These are phyloP conservation scores for Dendrocincla fuliginosa DNA, from an alignment of 2,797 vertebrate genomes.

Conservation along the genomic window DNA sequence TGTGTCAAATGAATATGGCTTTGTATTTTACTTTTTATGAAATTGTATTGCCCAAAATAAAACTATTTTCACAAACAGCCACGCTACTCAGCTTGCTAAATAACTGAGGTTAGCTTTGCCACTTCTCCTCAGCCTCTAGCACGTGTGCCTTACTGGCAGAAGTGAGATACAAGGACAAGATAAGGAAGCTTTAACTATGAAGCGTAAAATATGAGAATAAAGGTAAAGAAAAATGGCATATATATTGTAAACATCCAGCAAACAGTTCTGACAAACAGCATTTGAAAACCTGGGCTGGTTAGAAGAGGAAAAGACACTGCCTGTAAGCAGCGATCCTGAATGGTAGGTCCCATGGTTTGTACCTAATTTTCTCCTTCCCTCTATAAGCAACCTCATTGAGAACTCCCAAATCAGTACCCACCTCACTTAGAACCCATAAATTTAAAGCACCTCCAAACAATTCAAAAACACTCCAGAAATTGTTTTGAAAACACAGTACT, in stretches of 20 bases:
- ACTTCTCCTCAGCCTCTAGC: not conserved
- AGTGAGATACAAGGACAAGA: not conserved
- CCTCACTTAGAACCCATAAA: not conserved
- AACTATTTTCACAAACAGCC: not conserved
- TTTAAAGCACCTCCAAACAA: not conserved
- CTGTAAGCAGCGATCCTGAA: accelerated
- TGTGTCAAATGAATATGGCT: not conserved
- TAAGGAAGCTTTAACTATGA: not conserved
- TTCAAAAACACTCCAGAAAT: not conserved
- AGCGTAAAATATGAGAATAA: not conserved
- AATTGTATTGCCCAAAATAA: not conserved
- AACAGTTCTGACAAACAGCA: not conserved
- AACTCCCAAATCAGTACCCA: not conserved
- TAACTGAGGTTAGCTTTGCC: not conserved
- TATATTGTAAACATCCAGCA: not conserved
- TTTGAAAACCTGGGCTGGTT: not conserved
- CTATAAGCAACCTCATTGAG: not conserved
- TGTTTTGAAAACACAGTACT: not conserved
- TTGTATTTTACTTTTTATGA: not conserved
- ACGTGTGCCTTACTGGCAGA: not conserved
- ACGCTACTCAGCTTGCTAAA: not conserved
- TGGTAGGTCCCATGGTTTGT: accelerated
- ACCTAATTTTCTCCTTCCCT: not conserved
- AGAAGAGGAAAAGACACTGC: not conserved
- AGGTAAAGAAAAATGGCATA: not conserved